Base-by-base conservation (phyloP, 2,797 vertebrate genomes). In the Thaleichthys pacificus region DNA sequence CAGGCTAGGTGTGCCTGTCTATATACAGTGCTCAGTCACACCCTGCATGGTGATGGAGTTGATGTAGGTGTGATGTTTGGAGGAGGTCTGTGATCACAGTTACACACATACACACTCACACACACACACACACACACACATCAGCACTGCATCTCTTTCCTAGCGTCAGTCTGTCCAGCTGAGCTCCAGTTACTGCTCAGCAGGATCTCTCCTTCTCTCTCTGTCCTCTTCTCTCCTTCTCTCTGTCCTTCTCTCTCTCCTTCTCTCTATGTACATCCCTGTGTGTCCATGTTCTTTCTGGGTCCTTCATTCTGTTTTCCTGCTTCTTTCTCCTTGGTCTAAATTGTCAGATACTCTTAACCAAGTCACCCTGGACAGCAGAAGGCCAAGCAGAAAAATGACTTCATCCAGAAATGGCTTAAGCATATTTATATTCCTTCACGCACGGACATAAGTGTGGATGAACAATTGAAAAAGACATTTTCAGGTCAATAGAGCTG, bases 121-220 rank as follows among this genome's bases (percentile, higher is more conserved):
- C 56, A 80, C 61, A 80, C 61, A 80, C 77, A 68, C 80, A 74
- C 75, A 89, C 83, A 84, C 83, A 84, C 83, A 69, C 81, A 74
- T 78, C 69, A 81, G 79, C 74, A 77, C 79, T 79, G 74, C 74
- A 82, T 84, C 81, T 79, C 82, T 82, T 79, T 87, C 79, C 76
- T 77, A 82, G 78, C 85, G 77, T 85, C 82, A 77, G 77, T 65
- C 82, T 82, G 80, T 86, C 79, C 85, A 75, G 71, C 69, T 74
- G 70, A 80, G 82, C 80, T 91, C 80, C 1, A 74, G 79, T 89
- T 91, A 89, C 89, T 26, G 69, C 77, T 62, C 71, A 75, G 77
- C 83, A 81, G 82, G 83, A 73, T 75, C 73, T 57, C 69, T 73
- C 71, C 63, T 64, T 30, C 35, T 22, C 35, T 21, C 42, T 22